A percentile compares a stretch with the other conserved stretches of the same genome.
Evolutionary conservation across 2,797 vertebrate species (phyloP).

Genomic region (Uromys caudimaculatus): DNA sequence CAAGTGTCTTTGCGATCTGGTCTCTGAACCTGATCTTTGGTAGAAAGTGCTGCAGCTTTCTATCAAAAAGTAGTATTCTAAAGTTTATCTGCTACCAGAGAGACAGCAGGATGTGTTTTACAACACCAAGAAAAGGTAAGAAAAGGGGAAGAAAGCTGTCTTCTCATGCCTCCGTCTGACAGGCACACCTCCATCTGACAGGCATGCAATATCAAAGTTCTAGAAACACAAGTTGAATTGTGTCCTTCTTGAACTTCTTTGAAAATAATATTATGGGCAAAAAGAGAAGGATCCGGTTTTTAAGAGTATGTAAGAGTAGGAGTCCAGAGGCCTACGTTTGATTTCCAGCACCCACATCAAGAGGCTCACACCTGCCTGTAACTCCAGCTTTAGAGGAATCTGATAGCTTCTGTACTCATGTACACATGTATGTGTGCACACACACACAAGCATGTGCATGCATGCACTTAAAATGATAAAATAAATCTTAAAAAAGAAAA

Average conservation of each 20-base stretch:
- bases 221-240: background rate
- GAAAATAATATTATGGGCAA: background rate
- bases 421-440: no score
- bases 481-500: background rate
- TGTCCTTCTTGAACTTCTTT: background rate
- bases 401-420: background rate
- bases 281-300: background rate
- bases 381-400: background rate
- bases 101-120: background rate
- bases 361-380: background rate
- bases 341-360: background rate
- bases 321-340: background rate
- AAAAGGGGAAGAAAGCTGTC: background rate
- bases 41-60: background rate
- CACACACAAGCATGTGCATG: background rate
- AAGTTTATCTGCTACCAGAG: background rate
- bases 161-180: background rate
- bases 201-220: background rate
- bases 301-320: no score
- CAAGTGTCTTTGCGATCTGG: background rate
- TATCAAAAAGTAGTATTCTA: background rate
- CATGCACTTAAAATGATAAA: background rate
- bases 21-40: background rate
- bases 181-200: background rate
- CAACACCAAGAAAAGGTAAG: background rate